Conservation (phyloP, 2,113 vertebrate genomes). For the Xiphias gladius region DNA sequence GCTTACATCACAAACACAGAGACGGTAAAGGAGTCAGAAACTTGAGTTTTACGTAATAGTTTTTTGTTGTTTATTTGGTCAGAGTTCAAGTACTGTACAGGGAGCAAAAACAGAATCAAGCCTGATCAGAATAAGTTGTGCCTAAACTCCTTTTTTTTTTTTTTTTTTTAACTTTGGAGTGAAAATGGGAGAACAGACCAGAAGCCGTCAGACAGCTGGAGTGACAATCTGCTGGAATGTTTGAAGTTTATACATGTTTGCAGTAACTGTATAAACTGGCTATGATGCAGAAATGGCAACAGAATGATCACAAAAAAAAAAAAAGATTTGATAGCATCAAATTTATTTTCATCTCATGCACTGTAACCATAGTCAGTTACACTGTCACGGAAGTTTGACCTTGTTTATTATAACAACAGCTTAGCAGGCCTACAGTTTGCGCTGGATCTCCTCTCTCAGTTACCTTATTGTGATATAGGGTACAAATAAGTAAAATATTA, state of each 20-base stretch:
- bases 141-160: neutral
- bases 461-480: neutral
- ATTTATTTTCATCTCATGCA: neutral
- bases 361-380: neutral
- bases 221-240: conserved; percentile 9
- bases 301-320: neutral
- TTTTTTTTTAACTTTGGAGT: neutral
- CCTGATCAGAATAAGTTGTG: neutral
- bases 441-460: neutral
- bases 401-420: neutral
- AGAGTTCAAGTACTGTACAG: neutral
- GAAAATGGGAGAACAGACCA: conserved; percentile 1
- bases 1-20: neutral
- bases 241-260: neutral
- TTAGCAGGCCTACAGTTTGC: neutral
- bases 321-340: neutral
- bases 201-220: neutral
- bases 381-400: neutral
- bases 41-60: neutral
- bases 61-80: neutral
- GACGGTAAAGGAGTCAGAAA: neutral
- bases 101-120: neutral
- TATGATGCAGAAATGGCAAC: neutral
- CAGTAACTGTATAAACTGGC: neutral
- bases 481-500: neutral